Conservation (phyloP, 2,888 invertebrate species). For the Agrotis ipsilon region DNA sequence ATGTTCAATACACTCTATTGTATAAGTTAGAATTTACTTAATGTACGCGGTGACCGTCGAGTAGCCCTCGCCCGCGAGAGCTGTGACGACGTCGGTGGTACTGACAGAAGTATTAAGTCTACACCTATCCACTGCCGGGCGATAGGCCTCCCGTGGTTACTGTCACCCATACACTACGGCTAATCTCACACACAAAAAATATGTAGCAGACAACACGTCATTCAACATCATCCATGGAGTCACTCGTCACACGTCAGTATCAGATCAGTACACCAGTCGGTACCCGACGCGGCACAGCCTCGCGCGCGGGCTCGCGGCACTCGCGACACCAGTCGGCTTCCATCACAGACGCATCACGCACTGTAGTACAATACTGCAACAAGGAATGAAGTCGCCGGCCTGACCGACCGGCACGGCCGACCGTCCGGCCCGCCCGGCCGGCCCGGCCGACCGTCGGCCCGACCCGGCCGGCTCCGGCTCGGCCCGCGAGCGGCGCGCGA, state of each 20-base stretch:
- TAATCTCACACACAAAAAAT: constrained; percentile 59
- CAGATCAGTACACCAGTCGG: constrained; percentile 55
- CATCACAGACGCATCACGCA: constrained; percentile 48
- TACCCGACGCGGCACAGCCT: constrained; percentile 29
- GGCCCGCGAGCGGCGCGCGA: constrained; percentile 41
- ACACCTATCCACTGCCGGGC: constrained; percentile 44
- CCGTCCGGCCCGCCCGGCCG: constrained; percentile 10
- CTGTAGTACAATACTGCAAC: constrained; percentile 56
- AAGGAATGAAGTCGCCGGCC: constrained; percentile 55
- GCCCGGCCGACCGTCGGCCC: background rate
- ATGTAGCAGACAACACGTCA: constrained; percentile 61
- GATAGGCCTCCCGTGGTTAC: constrained; percentile 45
- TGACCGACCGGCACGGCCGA: background rate
- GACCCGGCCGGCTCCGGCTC: constrained; percentile 15
- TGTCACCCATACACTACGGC: constrained; percentile 44
- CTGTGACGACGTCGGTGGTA: constrained; percentile 39
- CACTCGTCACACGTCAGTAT: constrained; percentile 59
- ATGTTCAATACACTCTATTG: constrained; percentile 51
- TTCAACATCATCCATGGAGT: constrained; percentile 55
- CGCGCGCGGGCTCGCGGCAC: constrained; percentile 16
- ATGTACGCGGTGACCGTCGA: constrained; percentile 44
- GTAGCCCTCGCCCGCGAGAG: constrained; percentile 49
- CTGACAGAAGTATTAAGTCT: constrained; percentile 50
- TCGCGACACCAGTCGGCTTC: constrained; percentile 34
- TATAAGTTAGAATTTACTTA: constrained; percentile 55